These are phyloP conservation scores for Cephus runcator DNA, from an alignment of 2,888 invertebrate species.

Conservation along the genomic window DNA sequence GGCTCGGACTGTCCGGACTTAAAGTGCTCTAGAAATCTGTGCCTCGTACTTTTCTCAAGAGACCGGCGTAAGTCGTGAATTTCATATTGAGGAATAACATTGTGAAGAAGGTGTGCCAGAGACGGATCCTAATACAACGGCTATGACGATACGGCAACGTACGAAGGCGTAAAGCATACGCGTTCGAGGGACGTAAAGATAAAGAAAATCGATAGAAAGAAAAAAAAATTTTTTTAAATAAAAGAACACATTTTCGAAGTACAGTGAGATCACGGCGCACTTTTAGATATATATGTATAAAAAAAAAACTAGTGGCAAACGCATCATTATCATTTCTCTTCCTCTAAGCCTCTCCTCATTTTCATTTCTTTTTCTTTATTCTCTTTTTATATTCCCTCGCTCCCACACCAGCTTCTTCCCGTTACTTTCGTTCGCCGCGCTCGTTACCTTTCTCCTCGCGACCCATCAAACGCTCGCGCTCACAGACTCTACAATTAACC, in stretches of 20 bases:
- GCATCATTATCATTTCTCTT: background rate
- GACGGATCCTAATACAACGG: background rate
- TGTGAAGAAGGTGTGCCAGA: background rate
- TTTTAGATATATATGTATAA: background rate
- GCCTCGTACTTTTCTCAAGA: background rate
- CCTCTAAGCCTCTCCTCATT: constrained; percentile 13
- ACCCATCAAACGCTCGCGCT: background rate
- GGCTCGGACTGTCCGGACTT: constrained; percentile 1
- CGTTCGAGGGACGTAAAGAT: background rate
- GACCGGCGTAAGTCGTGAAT: background rate
- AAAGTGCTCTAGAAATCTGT: background rate
- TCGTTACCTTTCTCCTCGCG: constrained; percentile 5
- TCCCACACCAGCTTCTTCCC: background rate
- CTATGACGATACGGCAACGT: background rate
- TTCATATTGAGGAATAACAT: background rate
- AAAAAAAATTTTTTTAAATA: too few species aligned
- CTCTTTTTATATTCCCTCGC: background rate
- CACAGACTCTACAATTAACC: constrained; percentile 31
- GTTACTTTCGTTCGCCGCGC: background rate
- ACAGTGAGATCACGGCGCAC: background rate
- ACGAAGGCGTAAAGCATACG: background rate
- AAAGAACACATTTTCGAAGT: background rate
- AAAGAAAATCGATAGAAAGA: background rate
- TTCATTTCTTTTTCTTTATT: constrained; percentile 14
- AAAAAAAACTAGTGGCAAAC: background rate